These are phyloP conservation scores for Chondrilla cf. caribensis DNA, from an alignment of 37 sponge, comb jelly and placozoan species.

Conservation along the genomic window DNA sequence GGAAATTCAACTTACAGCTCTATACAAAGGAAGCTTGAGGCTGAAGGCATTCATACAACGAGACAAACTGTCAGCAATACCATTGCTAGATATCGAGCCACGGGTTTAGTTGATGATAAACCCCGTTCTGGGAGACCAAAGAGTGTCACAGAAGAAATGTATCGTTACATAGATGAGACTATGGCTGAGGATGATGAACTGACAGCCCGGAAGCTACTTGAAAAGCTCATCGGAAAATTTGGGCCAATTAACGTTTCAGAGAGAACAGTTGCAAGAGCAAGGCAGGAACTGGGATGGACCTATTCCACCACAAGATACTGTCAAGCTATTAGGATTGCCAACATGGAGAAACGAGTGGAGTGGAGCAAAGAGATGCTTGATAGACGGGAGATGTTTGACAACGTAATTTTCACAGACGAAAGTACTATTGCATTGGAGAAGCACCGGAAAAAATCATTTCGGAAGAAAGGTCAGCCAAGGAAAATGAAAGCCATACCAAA, in stretches of 20 bases:
- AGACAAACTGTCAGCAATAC: neutral
- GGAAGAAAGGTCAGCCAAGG: conserved; percentile 3
- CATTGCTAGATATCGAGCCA: neutral
- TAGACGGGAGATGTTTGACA: neutral
- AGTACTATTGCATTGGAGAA: neutral
- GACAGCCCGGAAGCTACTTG: conserved; percentile 14
- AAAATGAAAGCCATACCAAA: conserved; percentile 4
- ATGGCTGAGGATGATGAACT: conserved; percentile 19
- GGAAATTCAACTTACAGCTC: neutral
- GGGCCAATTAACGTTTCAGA: neutral
- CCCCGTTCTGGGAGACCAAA: neutral
- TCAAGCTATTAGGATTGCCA: conserved; percentile 7
- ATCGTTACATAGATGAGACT: neutral
- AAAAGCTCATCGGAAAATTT: conserved; percentile 1
- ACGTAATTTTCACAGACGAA: conserved; percentile 23
- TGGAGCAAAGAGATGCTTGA: neutral
- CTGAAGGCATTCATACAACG: conserved; percentile 5
- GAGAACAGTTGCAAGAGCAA: neutral
- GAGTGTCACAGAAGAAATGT: neutral
- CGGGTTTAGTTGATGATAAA: neutral
- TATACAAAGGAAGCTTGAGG: neutral
- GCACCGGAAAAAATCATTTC: neutral
- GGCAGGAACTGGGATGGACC: conserved; percentile 11
- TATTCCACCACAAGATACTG: conserved; percentile 14
- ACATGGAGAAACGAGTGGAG: conserved; percentile 2